These are phyloP conservation scores for Lithodes maja DNA, from an alignment of 2,888 invertebrate genomes.

Conservation along the genomic window DNA sequence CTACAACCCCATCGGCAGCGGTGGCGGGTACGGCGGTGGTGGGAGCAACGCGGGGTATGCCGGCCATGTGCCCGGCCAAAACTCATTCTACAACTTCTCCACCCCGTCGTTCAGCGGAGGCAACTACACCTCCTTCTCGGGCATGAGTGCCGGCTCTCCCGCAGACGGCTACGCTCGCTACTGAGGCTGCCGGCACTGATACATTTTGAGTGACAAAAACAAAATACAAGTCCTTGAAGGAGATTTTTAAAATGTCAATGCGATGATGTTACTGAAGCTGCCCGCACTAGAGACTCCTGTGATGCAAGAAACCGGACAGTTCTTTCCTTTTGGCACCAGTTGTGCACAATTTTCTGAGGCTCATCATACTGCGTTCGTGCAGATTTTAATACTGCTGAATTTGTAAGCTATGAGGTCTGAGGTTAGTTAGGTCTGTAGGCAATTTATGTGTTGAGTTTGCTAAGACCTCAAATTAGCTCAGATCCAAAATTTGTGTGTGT, in stretches of 20 bases:
- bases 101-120: slow-evolving; percentile 63
- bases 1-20: slow-evolving; percentile 66
- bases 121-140: slow-evolving; percentile 60
- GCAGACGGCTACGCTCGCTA: slow-evolving; percentile 49
- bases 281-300: background rate
- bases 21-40: slow-evolving; percentile 56
- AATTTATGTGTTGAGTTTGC: too few species aligned
- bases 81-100: slow-evolving; percentile 63
- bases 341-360: background rate
- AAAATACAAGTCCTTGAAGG: slow-evolving; percentile 17
- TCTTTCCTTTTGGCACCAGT: background rate
- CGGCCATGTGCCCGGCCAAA: slow-evolving; percentile 49
- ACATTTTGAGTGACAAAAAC: slow-evolving; percentile 4
- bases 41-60: slow-evolving; percentile 44
- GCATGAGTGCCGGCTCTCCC: slow-evolving; percentile 51
- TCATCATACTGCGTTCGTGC: too few species aligned
- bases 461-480: too few species aligned
- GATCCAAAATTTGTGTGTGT: too few species aligned
- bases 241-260: background rate
- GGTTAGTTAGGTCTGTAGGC: too few species aligned
- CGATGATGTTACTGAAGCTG: background rate
- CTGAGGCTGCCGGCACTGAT: slow-evolving; percentile 43
- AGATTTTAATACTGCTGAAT: too few species aligned
- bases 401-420: too few species aligned
- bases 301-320: background rate